Conservation (phyloP, 2,888 invertebrate species). For the Lamellibrachia columna region DNA sequence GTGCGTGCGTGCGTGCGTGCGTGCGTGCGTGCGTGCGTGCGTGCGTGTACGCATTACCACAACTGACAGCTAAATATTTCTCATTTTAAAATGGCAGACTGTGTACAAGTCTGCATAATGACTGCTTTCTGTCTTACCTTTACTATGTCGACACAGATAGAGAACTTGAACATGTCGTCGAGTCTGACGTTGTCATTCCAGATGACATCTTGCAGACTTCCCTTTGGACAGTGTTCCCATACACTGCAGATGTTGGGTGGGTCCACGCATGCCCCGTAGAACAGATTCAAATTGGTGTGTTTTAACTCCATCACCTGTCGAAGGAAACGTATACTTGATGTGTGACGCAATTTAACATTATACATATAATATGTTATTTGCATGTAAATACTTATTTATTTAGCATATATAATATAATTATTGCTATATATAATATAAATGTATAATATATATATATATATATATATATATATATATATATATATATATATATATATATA, state of each 20-base stretch:
- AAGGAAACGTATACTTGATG: neutral
- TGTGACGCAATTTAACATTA: no score
- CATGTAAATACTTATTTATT: no score
- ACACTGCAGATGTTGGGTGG: slow-evolving; percentile 50
- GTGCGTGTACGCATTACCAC: no score
- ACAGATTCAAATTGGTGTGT: slow-evolving; percentile 52
- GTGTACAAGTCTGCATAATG: neutral
- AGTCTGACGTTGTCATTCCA: slow-evolving; percentile 52
- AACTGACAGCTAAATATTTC: no score
- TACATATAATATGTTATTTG: no score
- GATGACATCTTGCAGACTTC: slow-evolving; percentile 56
- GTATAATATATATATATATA: no score
- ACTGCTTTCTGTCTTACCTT: slow-evolving; percentile 44
- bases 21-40: no score
- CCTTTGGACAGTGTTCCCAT: slow-evolving; percentile 60
- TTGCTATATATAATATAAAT: no score
- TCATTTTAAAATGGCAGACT: no score
- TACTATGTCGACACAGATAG: slow-evolving; percentile 55
- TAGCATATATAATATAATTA: no score
- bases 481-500: no score
- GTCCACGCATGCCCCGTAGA: slow-evolving; percentile 56
- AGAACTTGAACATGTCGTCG: slow-evolving; percentile 59
- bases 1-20: neutral
- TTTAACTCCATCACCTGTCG: slow-evolving; percentile 53
- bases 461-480: no score